phyloP scores from a whole-genome alignment of 2,113 vertebrate species.

The Osmerus mordax region DNA sequence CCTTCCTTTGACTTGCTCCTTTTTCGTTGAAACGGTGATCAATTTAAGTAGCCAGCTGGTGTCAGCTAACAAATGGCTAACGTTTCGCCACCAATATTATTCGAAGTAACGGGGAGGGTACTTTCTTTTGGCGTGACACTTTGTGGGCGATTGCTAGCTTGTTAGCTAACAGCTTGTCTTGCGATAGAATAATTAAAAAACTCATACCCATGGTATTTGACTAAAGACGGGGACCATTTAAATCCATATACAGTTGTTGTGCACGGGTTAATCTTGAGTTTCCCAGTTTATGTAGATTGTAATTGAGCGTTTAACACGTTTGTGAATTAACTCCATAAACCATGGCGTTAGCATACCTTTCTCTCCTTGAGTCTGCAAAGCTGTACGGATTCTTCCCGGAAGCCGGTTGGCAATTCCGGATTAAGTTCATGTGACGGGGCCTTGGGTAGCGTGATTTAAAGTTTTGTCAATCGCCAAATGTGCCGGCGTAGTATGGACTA shows the following conservation, averaged over 20 bases:
- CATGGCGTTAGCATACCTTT: slow-evolving; percentile 67
- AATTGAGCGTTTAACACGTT: neutral
- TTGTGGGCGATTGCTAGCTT: neutral
- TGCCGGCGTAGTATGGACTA: neutral
- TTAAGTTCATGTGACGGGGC: slow-evolving; percentile 65
- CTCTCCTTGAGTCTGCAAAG: slow-evolving; percentile 89
- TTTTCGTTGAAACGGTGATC: too few species aligned
- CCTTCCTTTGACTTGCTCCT: too few species aligned
- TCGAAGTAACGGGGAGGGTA: slow-evolving; percentile 18
- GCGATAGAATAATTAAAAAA: neutral
- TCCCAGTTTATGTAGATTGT: neutral
- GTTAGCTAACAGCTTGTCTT: neutral
- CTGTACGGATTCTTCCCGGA: slow-evolving; percentile 89
- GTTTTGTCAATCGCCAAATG: neutral
- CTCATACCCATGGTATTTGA: neutral
- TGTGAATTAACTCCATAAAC: slow-evolving; percentile 28
- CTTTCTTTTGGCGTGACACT: slow-evolving; percentile 9
- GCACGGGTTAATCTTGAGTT: slow-evolving; percentile 12
- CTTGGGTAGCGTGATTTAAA: neutral
- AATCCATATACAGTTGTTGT: slow-evolving; percentile 10
- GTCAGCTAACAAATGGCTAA: neutral
- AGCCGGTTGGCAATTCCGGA: slow-evolving; percentile 77
- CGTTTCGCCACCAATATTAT: neutral
- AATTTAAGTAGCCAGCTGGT: too few species aligned
- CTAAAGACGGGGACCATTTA: slow-evolving; percentile 8